Evolutionary conservation across 2,113 vertebrate genomes (phyloP), one percentile per base, ranked within the genome.

Genomic region (Lamprotornis superbus): DNA sequence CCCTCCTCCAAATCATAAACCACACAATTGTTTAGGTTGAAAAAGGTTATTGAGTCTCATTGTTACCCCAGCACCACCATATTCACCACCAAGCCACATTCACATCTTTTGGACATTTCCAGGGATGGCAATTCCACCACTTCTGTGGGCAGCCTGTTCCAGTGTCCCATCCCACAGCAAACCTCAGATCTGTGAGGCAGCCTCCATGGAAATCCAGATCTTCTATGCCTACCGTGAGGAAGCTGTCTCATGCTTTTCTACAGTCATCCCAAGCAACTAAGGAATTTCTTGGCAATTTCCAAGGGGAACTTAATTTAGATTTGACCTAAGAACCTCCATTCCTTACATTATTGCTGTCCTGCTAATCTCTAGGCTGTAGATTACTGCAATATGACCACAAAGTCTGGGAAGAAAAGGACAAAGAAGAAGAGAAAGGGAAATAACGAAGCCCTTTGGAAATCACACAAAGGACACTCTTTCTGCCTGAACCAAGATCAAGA

Each of bases 41-140:
- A 73, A 63, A 53, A 53, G 33, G 17, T 14, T 64, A 42, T 28
- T 31, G 39, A 46, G 68, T 53, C 5, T 3, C 33, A 63, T 3
- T 33, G 21, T 53, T 53, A 37, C 3, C 3, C 16, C 27, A 53
- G 33, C 39, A 52, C 25, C 30, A 46, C 25, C 0, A 0, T 53
- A 17, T 46, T 73, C 47, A 63, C 33, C 47, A 53, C 47, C 22
- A 63, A 83, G 39, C 13, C 27, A 63, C 0, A 1, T 44, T 83
- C 56, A 71, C 39, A 37, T 8, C 37, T 53, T 60, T 61, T 0
- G 0, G 57, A 44, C 16, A 13, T 39, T 46, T 14, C 13, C 56
- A 83, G 14, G 13, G 22, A 53, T 25, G 33, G 47, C 0, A 0
- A 37, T 44, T 44, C 39, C 47, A 37, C 7, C 17, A 37, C 30